These are phyloP conservation scores for Pongo pygmaeus DNA, from an alignment of 2,113 vertebrate genomes.

Conservation along the genomic window DNA sequence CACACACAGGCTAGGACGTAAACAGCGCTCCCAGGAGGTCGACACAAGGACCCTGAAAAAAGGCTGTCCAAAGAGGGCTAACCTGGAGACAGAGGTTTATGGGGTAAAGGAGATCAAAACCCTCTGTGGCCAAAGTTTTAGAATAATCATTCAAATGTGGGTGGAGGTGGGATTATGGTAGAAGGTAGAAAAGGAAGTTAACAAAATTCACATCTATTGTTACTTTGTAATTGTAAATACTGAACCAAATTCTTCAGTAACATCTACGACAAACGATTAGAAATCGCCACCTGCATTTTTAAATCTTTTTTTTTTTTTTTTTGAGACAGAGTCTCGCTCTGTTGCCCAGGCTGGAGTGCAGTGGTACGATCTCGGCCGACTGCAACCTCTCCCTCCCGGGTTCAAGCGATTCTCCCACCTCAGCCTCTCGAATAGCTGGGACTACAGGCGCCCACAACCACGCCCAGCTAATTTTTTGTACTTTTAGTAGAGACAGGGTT, in stretches of 20 bases:
- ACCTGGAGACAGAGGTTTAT: background rate
- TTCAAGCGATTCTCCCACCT: too few species aligned
- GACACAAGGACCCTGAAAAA: rapidly evolving
- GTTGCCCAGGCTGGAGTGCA: too few species aligned
- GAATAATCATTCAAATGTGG: background rate
- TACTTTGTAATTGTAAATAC: background rate
- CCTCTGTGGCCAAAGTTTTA: background rate
- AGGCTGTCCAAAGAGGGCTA: background rate
- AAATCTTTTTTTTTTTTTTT: background rate
- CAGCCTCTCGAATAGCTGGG: too few species aligned
- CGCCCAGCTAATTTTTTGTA: too few species aligned
- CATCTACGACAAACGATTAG: background rate
- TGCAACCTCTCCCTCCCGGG: too few species aligned
- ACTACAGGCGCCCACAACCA: rapidly evolving
- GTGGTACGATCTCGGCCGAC: too few species aligned
- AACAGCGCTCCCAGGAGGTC: background rate
- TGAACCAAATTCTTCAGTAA: background rate
- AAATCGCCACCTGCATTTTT: background rate
- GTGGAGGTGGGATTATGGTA: background rate
- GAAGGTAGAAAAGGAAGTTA: background rate
- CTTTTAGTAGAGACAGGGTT: too few species aligned
- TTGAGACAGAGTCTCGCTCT: too few species aligned
- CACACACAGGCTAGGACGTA: background rate
- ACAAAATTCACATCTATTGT: background rate
- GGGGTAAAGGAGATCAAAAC: background rate